Evolutionary conservation across 1,140 invertebrate species (phyloP), one percentile per base, ranked within the genome.

Genomic region (Limonius californicus): DNA sequence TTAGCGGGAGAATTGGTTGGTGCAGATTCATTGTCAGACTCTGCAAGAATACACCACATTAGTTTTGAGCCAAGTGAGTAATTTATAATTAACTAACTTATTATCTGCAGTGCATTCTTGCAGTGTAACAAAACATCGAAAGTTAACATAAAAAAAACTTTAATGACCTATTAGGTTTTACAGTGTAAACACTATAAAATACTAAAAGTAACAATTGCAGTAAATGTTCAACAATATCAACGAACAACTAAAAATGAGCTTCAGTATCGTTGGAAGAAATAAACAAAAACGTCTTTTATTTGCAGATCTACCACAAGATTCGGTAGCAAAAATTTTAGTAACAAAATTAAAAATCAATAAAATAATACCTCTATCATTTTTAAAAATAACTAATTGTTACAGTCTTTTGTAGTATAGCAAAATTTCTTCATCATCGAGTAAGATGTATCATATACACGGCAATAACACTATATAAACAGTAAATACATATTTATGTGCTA

Each of bases 11-110:
- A 84, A 14, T 75, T 74, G n/a, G 81, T 79, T 11, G 84, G 80
- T 62, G 79, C 79, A 68, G 84, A 85, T 79, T 87, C 85, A 75
- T 81, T 85, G 79, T 87, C 85, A 64, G 86, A 87, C 73, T 88
- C 86, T 88, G 85, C 79, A 86, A 87, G 80, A 84, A 86, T 79
- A 85, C 80, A 85, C 76, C 74, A 68, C 60, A 57, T 58, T 62
- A 62, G 61, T 57, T 62, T 62, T 71, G 71, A 65, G 71, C n/a
- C n/a, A n/a, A n/a, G n/a, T n/a, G n/a, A n/a, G n/a, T n/a, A n/a
- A n/a, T n/a, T n/a, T n/a, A n/a, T 2, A 11, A 54, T 3, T 12
- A 32, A 63, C 21, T 30, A 59, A 60, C 42, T 50, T 53, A 30
- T 42, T 9, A 35, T 12, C 54, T 54, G 69, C 69, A 69, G 69